phyloP scores from a whole-genome alignment of 2,113 vertebrate genomes.

The Bubo scandiacus region DNA sequence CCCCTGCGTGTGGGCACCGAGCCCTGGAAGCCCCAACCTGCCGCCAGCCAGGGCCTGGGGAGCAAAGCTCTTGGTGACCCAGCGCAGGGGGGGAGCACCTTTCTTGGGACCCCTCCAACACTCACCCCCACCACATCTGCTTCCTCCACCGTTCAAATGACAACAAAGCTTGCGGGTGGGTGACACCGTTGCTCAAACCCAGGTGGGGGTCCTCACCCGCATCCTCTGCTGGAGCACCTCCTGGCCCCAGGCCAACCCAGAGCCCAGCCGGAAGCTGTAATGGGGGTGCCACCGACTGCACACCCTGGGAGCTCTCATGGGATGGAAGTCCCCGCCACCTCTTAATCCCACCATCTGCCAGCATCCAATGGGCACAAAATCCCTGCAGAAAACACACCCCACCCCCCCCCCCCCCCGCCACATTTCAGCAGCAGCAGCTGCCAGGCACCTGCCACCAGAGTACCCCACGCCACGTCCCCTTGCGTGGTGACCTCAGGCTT shows the following conservation, averaged over 20 bases:
- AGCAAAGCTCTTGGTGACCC: neutral
- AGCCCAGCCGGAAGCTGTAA: neutral
- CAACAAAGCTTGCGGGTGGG: neutral
- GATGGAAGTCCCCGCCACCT: neutral
- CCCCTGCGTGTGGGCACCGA: fast-evolving
- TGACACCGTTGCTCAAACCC: fast-evolving
- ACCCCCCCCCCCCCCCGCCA: neutral
- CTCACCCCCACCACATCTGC: neutral
- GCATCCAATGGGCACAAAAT: neutral
- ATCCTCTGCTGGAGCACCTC: neutral
- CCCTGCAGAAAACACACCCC: neutral
- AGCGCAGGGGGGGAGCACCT: neutral
- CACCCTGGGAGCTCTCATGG: fast-evolving
- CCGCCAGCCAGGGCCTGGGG: neutral
- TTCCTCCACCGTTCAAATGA: neutral
- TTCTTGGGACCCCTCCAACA: neutral
- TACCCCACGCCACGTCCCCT: neutral
- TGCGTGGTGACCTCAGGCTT: neutral
- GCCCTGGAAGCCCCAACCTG: fast-evolving
- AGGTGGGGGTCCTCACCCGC: neutral
- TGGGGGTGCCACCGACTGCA: neutral
- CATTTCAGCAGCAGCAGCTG: neutral
- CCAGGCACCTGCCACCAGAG: neutral
- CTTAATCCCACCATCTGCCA: neutral
- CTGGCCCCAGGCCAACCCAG: fast-evolving